These are phyloP conservation scores for Platysteira castanea DNA, from an alignment of 2,113 vertebrate species.

Conservation along the genomic window DNA sequence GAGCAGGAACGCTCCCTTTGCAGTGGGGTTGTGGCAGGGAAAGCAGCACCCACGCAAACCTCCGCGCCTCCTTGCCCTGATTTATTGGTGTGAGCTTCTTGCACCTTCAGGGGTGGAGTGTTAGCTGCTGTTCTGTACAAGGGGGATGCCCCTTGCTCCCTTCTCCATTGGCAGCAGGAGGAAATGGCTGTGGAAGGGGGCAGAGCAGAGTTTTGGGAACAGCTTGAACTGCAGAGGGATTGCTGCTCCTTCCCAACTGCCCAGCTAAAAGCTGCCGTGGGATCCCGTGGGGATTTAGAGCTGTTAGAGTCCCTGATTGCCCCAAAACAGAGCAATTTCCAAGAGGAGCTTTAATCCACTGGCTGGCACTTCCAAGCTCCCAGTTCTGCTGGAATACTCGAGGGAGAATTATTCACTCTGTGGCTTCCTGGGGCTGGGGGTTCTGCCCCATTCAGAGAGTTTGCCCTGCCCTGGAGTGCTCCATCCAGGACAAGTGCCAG, in stretches of 20 bases:
- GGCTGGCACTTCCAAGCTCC: background rate
- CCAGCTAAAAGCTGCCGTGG: background rate
- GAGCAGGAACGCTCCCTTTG: background rate
- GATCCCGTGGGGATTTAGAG: background rate
- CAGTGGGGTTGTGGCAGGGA: background rate
- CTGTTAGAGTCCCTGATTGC: background rate
- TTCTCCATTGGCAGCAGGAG: background rate
- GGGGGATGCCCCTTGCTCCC: background rate
- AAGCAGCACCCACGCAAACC: background rate
- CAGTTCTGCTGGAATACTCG: background rate
- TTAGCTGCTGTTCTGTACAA: background rate
- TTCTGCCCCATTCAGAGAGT: background rate
- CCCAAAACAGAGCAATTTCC: background rate
- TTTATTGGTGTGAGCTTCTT: slow-evolving; percentile 54
- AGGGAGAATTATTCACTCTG: background rate
- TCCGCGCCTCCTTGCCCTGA: slow-evolving; percentile 25
- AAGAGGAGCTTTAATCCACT: background rate
- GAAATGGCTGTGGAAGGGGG: background rate
- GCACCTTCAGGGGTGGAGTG: slow-evolving; percentile 18
- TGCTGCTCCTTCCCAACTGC: background rate
- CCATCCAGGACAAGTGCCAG: background rate
- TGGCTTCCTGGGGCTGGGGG: background rate
- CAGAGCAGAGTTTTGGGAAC: background rate
- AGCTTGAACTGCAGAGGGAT: background rate
- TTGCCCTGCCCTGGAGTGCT: background rate